phyloP scores from a whole-genome alignment of 2,888 invertebrate genomes.

The Imbricaverruca yamaguchii region DNA sequence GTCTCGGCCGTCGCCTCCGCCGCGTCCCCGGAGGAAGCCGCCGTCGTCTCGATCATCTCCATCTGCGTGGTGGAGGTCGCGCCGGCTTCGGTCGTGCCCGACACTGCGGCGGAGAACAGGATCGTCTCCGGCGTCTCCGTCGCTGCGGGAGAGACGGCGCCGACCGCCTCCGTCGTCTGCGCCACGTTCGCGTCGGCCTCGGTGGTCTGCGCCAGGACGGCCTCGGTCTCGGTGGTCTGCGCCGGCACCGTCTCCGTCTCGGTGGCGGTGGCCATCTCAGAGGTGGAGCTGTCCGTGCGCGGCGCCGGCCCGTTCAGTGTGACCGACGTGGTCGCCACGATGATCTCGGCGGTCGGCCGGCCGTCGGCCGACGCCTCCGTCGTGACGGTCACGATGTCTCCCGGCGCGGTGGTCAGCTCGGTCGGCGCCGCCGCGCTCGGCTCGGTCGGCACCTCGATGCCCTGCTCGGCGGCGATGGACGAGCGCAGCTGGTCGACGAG shows the following conservation, averaged over 20 bases:
- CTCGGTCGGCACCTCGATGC: background rate
- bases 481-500: slow-evolving; percentile 2
- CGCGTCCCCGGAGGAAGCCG: background rate
- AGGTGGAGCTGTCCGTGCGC: background rate
- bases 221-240: too few relatives aligned
- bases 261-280: background rate
- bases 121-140: background rate
- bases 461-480: background rate
- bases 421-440: background rate
- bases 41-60: background rate
- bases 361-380: background rate
- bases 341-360: background rate
- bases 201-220: background rate
- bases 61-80: background rate
- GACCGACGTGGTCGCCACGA: background rate
- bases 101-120: background rate
- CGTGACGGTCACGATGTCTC: background rate
- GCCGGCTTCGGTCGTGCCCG: background rate
- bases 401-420: background rate
- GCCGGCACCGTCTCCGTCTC: background rate
- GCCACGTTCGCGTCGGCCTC: background rate
- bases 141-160: background rate
- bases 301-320: background rate
- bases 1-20: background rate
- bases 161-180: background rate